These are phyloP conservation scores for Chaetorhynchus papuensis DNA, from an alignment of 2,113 vertebrate genomes.

Conservation along the genomic window DNA sequence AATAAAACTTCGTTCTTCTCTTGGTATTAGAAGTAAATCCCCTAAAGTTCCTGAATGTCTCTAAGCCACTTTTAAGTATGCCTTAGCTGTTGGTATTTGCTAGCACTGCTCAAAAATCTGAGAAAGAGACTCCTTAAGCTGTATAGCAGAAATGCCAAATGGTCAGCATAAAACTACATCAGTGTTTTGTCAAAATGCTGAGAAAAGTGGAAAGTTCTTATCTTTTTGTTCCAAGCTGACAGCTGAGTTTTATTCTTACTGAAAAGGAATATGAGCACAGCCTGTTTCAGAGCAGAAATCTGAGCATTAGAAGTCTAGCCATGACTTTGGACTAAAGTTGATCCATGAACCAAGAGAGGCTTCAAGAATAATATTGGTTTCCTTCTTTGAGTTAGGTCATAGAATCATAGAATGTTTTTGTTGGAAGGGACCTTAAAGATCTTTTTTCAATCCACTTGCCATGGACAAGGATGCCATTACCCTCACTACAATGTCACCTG, in stretches of 20 bases:
- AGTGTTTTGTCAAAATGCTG: background rate
- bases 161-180: background rate
- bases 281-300: background rate
- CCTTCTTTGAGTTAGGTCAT: background rate
- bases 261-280: background rate
- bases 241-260: background rate
- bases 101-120: background rate
- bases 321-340: background rate
- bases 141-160: background rate
- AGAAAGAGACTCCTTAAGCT: background rate
- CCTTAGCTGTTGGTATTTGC: background rate
- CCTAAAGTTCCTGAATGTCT: background rate
- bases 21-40: background rate
- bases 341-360: background rate
- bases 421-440: background rate
- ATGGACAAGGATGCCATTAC: background rate
- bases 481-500: background rate
- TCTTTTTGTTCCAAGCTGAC: slow-evolving; percentile 1
- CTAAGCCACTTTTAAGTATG: background rate
- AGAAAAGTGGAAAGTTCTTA: background rate
- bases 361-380: background rate
- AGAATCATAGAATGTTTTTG: background rate
- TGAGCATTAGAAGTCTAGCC: background rate
- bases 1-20: background rate
- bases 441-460: background rate